Evolutionary conservation across 2,888 invertebrate genomes (phyloP).

Genomic region (Lycaena phlaeas): DNA sequence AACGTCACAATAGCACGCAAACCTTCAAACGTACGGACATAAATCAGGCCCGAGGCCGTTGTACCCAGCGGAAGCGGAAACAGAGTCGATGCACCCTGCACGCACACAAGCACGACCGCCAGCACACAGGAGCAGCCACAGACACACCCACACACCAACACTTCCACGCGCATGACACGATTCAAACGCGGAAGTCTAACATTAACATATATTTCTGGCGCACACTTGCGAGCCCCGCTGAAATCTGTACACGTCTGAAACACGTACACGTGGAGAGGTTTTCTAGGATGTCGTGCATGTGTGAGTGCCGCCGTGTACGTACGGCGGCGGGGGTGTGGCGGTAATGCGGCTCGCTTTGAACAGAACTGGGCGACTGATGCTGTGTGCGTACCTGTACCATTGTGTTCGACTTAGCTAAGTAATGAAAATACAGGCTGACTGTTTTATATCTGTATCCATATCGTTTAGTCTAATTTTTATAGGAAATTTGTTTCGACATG

Average conservation of each 20-base stretch:
- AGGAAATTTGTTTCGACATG: too few relatives aligned
- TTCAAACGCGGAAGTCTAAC: slow-evolving; percentile 55
- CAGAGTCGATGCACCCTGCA: slow-evolving; percentile 64
- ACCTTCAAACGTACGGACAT: slow-evolving; percentile 49
- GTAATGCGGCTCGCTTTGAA: slow-evolving; percentile 25
- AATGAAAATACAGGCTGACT: slow-evolving; percentile 21
- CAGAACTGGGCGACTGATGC: slow-evolving; percentile 30
- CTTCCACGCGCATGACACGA: slow-evolving; percentile 4
- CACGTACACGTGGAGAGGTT: slow-evolving; percentile 29
- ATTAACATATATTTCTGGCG: slow-evolving; percentile 60
- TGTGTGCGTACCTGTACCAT: slow-evolving; percentile 27
- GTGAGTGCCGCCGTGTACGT: slow-evolving; percentile 53
- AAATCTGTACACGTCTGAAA: slow-evolving; percentile 30
- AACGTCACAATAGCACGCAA: slow-evolving; percentile 61
- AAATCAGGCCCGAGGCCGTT: slow-evolving; percentile 64
- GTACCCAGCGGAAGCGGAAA: slow-evolving; percentile 62
- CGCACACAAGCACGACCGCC: slow-evolving; percentile 13
- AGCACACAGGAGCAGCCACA: not conserved
- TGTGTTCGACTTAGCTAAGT: slow-evolving; percentile 26
- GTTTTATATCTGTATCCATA: too few relatives aligned
- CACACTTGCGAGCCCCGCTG: slow-evolving; percentile 31
- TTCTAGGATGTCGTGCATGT: slow-evolving; percentile 32
- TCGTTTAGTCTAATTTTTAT: too few relatives aligned
- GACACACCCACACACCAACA: slow-evolving; percentile 13
- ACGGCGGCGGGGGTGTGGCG: slow-evolving; percentile 55